Evolutionary conservation across 1,140 invertebrate species (phyloP), one percentile per base, ranked within the genome.

Genomic region (Brachionus manjavacas): DNA sequence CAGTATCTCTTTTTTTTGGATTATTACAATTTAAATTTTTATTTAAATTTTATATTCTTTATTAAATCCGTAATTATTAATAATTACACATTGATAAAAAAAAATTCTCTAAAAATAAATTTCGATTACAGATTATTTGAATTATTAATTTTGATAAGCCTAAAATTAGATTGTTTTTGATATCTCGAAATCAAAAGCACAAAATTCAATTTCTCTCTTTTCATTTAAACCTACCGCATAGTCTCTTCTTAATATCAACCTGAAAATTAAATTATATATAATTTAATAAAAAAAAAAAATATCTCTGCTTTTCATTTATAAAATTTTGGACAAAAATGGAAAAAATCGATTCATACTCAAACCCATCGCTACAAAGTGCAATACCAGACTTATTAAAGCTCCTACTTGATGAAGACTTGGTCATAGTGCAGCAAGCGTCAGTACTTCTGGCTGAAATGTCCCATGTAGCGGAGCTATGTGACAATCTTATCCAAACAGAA

Each of bases 381-480:
- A 72, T 72, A 39, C 68, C 68, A 20, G 68, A 72, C 28, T 39
- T 72, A 35, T 28, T 72, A 39, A 72, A 72, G 16, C n/a, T 72
- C 6, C n/a, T 72, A 2, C 9, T 72, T 14, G 68, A 72, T 16
- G 68, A 72, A 9, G 68, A 72, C 31, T 72, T 72, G 31, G 68
- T 72, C 8, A 72, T 72, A 20, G 68, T 72, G 14, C 68, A 72
- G 35, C 68, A 72, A 39, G 68, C 68, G 2, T 72, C 68, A 72
- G 20, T 72, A 39, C 31, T 72, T 12, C 12, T 72, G n/a, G 8
- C 68, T 3, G 28, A 72, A 41, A 72, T 72, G 68, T 72, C 35
- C 31, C 28, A 28, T 9, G 35, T 72, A 20, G 6, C 28, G 4
- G 35, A n/a, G 14, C 31, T 72, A 39, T 12, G 68, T 7, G n/a